Evolutionary conservation across 2,113 vertebrate species (phyloP), one percentile per base, ranked within the genome.

Genomic region (Lynx canadensis): DNA sequence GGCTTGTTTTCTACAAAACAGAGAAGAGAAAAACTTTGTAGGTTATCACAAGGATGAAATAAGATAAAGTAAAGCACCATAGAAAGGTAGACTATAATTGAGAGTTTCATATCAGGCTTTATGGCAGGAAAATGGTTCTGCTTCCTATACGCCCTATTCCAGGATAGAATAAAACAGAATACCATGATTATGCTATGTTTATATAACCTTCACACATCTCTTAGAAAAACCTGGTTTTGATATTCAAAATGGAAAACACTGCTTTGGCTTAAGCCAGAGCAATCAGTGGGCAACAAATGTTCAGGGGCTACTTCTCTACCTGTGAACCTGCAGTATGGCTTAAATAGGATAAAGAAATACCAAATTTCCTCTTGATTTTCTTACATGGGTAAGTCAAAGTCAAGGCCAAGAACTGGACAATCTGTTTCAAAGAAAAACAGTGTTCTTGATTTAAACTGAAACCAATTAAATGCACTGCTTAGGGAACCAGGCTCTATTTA

Each of bases 381-480:
- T 97, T 73, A 96, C 5, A 90, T 89, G 25, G 11, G 60, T 89
- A 85, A 79, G 33, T 89, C 82, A 96, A 95, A 95, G 45, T 83
- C 91, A 95, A 97, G 33, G 65, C 65, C 80, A 78, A 84, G 52
- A 95, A 90, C 0, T 87, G 36, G 23, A 92, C 16, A 45, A 41
- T 36, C 60, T 74, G 89, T 73, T 87, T 86, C 45, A 88, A 79
- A 69, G 85, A 73, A 91, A 94, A 97, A 87, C 45, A 48, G 41
- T 69, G 68, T 83, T 91, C 82, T 60, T 83, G n/a, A 95, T 89
- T 89, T 94, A 96, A 94, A 86, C 33, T 71, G 71, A 96, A 96
- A 95, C 41, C 74, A 97, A 97, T 60, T 73, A 96, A 92, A 91
- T 65, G 52, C 66, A 41, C 27, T 92, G 52, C 80, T 89, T 86